Percentiles rank a stretch among this genome's conserved stretches.
These are phyloP conservation scores for Centroberyx gerrardi DNA, from an alignment of 2,797 vertebrate genomes.

Conservation along the genomic window DNA sequence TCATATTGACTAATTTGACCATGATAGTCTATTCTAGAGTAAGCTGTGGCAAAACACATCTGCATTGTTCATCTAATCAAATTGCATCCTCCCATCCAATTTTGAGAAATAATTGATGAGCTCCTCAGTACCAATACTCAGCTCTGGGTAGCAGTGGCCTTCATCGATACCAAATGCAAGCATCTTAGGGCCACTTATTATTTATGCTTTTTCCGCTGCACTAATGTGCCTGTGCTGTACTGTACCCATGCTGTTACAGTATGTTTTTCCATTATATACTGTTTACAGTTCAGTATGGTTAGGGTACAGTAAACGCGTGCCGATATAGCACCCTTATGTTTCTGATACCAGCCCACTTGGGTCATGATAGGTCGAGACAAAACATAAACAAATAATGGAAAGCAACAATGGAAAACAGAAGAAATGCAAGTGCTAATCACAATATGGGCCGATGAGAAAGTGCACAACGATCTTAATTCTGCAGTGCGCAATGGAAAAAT, in stretches of 20 bases:
- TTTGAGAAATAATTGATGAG: too few relatives aligned
- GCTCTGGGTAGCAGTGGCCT: background rate
- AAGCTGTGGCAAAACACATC: too few relatives aligned
- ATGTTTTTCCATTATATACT: too few relatives aligned
- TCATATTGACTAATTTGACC: too few relatives aligned
- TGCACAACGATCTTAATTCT: background rate
- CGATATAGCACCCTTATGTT: background rate
- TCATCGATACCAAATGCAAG: conserved; percentile 1
- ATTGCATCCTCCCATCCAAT: too few relatives aligned
- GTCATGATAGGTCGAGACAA: background rate
- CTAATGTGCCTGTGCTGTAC: background rate
- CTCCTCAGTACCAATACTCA: background rate
- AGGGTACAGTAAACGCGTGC: background rate
- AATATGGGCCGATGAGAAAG: background rate
- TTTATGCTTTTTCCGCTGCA: conserved; percentile 4
- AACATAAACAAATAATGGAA: background rate
- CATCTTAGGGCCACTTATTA: background rate
- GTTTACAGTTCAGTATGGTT: too few relatives aligned
- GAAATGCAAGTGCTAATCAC: background rate
- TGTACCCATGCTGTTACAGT: background rate
- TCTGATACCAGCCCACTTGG: background rate
- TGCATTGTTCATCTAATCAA: too few relatives aligned
- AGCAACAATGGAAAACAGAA: conserved; percentile 8
- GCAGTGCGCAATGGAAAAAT: background rate
- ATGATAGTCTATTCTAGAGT: too few relatives aligned